Evolutionary conservation across 2,113 vertebrate species (phyloP).

Genomic region (Rhinopomastus cyanomelas): DNA sequence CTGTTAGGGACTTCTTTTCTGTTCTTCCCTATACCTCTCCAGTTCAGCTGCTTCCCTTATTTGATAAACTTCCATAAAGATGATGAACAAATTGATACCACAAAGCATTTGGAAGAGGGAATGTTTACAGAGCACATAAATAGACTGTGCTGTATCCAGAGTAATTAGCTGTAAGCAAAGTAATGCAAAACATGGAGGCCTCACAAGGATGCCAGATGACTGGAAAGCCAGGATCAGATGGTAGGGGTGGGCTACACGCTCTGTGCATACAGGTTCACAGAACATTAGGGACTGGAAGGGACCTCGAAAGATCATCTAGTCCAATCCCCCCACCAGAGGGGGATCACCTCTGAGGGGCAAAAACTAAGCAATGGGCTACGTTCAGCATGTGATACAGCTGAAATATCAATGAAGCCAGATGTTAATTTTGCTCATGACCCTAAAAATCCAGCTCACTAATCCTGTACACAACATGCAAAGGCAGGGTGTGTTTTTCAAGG

Average conservation of each 20-base stretch:
- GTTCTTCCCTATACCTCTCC: background rate
- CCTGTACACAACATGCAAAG: background rate
- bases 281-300: no score
- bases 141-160: conserved; percentile 8
- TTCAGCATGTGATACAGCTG: background rate
- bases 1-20: background rate
- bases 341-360: background rate
- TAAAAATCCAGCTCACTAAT: background rate
- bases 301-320: no score
- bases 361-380: background rate
- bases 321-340: no score
- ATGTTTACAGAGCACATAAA: conserved; percentile 50
- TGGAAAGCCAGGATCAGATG: background rate
- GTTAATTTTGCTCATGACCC: background rate
- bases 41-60: conserved; percentile 14
- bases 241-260: background rate
- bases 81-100: background rate
- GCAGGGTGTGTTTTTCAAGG: background rate
- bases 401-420: background rate
- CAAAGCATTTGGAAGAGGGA: conserved; percentile 4
- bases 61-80: conserved; percentile 9
- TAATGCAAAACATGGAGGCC: background rate
- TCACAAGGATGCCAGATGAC: background rate
- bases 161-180: conserved; percentile 40
- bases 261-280: no score